Evolutionary conservation across 1,140 invertebrate species (phyloP), one percentile per base, ranked within the genome.

Genomic region (Drosophila ohnishii): DNA sequence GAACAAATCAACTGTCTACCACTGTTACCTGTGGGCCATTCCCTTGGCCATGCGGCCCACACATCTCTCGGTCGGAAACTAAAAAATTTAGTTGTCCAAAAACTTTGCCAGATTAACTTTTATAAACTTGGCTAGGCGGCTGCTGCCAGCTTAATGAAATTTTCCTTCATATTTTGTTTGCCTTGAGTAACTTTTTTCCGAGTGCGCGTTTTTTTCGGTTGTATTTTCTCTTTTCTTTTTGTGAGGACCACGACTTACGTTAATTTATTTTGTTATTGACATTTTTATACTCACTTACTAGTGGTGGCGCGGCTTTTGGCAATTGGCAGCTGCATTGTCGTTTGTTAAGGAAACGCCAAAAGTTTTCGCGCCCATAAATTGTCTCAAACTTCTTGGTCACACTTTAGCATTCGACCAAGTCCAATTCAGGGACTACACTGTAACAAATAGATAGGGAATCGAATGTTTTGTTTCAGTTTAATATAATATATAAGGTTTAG

Each of bases 121-220:
- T 64, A 32, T 53, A 37, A 82, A 69, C 37, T 75, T 86, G 82
- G 44, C 67, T 75, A 67, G 53, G 71, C 64, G 77, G 58, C 73
- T 87, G 71, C 61, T 76, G 75, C 47, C 64, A 61, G 75, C 75
- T 80, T 86, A 86, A 86, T 87, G 79, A 82, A 86, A 86, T 87
- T 79, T 79, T 65, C 71, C 60, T 66, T 72, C 60, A 44, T 59
- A 70, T 56, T 73, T 64, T 69, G 37, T 56, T 51, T 61, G 39
- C 51, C 50, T 19, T 16, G 16, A 19, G 56, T 22, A 44, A 48
- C 51, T 61, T 71, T 57, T 70, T 66, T 58, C 32, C 6, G 40
- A 56, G 40, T 16, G 48, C 61, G 64, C 13, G 50, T 42, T 34
- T 59, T 64, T 34, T 37, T n/a, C 16, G 34, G 25, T 7, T 28